A percentile compares a stretch with the other conserved stretches of the same genome.
Conservation (phyloP, 2,797 vertebrate species). For the Dermochelys coriacea region DNA sequence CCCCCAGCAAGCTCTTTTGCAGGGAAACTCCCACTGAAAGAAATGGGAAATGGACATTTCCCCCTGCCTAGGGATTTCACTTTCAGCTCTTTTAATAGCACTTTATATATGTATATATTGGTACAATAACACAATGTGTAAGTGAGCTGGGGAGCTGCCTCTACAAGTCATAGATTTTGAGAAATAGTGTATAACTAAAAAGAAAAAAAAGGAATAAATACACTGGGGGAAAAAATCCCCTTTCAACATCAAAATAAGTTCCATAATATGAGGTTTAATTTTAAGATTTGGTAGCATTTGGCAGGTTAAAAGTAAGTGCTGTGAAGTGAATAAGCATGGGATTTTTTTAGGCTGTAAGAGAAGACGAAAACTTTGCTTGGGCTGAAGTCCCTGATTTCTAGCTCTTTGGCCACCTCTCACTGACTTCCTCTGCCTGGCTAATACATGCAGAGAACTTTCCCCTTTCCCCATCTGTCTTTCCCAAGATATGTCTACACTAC, state of each 20-base stretch:
- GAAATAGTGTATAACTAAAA: constrained; percentile 54
- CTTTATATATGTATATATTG: constrained; percentile 50
- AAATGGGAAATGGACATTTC: constrained; percentile 69
- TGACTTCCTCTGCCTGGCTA: constrained; percentile 22
- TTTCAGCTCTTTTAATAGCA: constrained; percentile 57
- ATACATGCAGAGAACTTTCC: rapidly evolving
- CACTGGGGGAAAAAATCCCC: constrained; percentile 63
- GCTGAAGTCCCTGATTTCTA: constrained; percentile 46
- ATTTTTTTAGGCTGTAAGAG: constrained; percentile 75
- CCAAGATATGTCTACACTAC: not conserved
- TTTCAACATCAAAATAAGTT: constrained; percentile 83
- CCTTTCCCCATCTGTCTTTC: constrained; percentile 9
- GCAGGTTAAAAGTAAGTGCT: constrained; percentile 76
- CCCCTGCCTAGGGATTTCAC: constrained; percentile 52
- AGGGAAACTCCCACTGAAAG: constrained; percentile 50
- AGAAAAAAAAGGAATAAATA: constrained; percentile 75
- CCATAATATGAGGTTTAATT: constrained; percentile 81
- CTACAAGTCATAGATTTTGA: constrained; percentile 67
- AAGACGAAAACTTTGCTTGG: constrained; percentile 67
- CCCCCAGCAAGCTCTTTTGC: not conserved
- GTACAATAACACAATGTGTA: constrained; percentile 36
- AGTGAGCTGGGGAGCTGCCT: constrained; percentile 57
- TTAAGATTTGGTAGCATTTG: constrained; percentile 80
- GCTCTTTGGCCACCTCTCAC: constrained; percentile 11
- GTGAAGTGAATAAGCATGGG: constrained; percentile 75